A percentile compares a stretch with the other conserved stretches of the same genome.
Conservation (phyloP, 2,113 vertebrate species). For the Vulpes vulpes region DNA sequence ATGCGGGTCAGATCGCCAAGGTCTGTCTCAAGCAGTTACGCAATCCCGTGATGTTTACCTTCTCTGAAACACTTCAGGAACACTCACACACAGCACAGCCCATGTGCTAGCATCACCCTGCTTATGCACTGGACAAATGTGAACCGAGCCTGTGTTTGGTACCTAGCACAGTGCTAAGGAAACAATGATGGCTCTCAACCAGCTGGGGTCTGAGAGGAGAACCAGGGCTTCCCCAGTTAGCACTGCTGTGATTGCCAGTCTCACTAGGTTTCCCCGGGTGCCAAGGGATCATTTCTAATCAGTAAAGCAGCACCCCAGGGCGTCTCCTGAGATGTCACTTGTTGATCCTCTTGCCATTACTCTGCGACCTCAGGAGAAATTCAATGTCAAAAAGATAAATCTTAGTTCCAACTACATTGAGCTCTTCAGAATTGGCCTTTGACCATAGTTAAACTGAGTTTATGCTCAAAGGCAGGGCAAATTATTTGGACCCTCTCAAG, state of each 20-base stretch:
- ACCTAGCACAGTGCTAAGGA: not conserved
- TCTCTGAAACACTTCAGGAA: not conserved
- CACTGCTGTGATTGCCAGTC: not conserved
- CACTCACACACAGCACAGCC: accelerated
- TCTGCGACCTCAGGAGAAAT: not conserved
- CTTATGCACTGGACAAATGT: accelerated
- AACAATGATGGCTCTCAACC: not conserved
- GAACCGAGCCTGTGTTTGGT: accelerated
- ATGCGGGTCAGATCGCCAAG: too few species aligned
- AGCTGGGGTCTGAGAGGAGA: not conserved
- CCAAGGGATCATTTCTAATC: not conserved
- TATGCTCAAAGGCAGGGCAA: not conserved
- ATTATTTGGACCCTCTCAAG: not conserved
- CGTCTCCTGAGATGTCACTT: not conserved
- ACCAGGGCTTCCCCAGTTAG: not conserved
- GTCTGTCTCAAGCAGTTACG: accelerated
- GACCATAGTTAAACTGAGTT: not conserved
- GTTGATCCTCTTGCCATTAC: not conserved
- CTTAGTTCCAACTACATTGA: not conserved
- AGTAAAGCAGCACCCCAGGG: not conserved
- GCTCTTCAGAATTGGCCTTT: not conserved
- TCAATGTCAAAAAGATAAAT: not conserved
- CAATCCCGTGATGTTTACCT: accelerated
- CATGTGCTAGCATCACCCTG: accelerated
- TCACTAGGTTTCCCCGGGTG: not conserved